A percentile compares a stretch with the other conserved stretches of the same genome.
Evolutionary conservation across 1,140 invertebrate genomes (phyloP).

Genomic region (Choristoneura fumiferana): DNA sequence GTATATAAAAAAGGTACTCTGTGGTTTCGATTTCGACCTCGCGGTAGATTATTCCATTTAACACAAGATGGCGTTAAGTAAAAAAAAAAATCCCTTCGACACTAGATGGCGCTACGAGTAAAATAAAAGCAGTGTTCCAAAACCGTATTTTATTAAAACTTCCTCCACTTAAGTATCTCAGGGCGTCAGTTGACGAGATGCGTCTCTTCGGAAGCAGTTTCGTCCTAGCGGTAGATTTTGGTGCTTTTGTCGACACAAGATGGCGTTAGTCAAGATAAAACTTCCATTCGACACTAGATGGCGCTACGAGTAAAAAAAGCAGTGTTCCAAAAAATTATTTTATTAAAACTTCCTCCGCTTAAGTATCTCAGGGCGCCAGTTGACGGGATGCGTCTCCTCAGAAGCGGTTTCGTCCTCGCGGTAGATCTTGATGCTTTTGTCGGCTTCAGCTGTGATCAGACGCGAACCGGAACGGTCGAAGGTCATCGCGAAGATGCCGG

Average conservation of each 20-base stretch:
- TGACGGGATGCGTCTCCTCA: conserved; percentile 97
- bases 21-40: too few species aligned
- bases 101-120: too few species aligned
- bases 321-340: conserved; percentile 70
- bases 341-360: conserved; percentile 91
- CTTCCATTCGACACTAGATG: too few species aligned
- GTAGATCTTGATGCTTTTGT: conserved; percentile 99
- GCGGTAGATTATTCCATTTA: conserved; percentile 99
- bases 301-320: not conserved
- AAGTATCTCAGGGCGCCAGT: conserved; percentile 97
- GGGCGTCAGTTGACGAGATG: conserved; percentile 99
- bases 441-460: conserved; percentile 97
- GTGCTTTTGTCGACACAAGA: conserved; percentile 99
- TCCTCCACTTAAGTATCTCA: conserved; percentile 94
- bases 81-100: too few species aligned
- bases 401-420: conserved; percentile 97
- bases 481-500: conserved; percentile 96
- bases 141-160: conserved; percentile 77
- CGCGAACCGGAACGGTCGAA: conserved; percentile 97
- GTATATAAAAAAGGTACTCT: too few species aligned
- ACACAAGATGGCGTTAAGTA: too few species aligned
- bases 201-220: conserved; percentile 95
- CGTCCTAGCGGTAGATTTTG: conserved; percentile 99
- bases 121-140: too few species aligned
- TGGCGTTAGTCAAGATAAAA: too few species aligned